Conservation (phyloP, 2,888 invertebrate genomes). For the Trypoxylon attenuatum region DNA sequence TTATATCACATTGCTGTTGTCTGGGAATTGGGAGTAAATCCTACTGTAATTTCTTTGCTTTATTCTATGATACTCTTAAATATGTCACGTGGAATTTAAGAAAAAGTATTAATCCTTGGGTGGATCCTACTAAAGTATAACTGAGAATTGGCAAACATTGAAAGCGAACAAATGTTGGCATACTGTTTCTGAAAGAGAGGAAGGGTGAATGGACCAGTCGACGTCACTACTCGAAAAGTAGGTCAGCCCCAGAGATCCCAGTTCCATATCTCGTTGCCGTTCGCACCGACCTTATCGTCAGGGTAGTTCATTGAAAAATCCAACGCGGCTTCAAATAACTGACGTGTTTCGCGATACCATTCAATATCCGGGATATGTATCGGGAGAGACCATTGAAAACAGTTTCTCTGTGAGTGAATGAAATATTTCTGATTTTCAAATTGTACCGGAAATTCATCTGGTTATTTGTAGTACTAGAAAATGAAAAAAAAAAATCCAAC, state of each 20-base stretch:
- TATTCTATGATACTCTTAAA: too few species aligned
- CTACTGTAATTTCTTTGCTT: too few species aligned
- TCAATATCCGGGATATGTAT: background rate
- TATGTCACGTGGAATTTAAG: too few species aligned
- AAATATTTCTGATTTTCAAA: too few species aligned
- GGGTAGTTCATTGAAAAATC: slow-evolving; percentile 44
- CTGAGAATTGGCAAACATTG: slow-evolving; percentile 16
- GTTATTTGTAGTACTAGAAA: too few species aligned
- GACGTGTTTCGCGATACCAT: background rate
- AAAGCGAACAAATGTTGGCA: background rate
- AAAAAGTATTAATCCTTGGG: too few species aligned
- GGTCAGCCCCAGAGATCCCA: slow-evolving; percentile 41
- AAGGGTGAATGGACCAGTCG: slow-evolving; percentile 50
- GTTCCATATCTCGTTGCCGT: slow-evolving; percentile 29
- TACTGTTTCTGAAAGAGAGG: slow-evolving; percentile 42
- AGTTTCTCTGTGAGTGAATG: too few species aligned
- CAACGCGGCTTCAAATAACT: background rate
- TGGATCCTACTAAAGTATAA: too few species aligned
- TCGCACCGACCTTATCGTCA: slow-evolving; percentile 6
- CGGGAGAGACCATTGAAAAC: background rate
- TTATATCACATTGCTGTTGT: too few species aligned
- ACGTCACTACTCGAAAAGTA: slow-evolving; percentile 42
- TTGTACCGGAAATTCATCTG: too few species aligned
- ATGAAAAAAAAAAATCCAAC: too few species aligned
- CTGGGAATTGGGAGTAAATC: too few species aligned